These are phyloP conservation scores for Phymanthus crucifer DNA, from an alignment of 92 coral and sea anemone genomes.

Conservation along the genomic window DNA sequence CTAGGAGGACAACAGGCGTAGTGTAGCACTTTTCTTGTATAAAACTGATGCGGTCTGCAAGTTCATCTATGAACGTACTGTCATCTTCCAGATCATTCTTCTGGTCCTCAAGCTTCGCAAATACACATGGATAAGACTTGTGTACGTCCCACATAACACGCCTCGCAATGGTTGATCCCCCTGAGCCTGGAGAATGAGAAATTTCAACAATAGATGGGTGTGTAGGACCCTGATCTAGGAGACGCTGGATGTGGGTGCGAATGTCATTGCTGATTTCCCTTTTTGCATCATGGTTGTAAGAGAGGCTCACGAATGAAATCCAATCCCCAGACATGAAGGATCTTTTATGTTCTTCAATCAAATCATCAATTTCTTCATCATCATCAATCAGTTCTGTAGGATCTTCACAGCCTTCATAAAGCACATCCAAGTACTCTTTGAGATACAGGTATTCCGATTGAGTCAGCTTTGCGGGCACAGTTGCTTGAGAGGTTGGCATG, in stretches of 20 bases:
- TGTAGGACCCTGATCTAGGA: conserved; percentile 55
- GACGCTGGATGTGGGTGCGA: conserved; percentile 69
- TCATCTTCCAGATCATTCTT: conserved; percentile 70
- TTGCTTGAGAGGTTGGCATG: conserved; percentile 79
- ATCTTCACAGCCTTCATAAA: conserved; percentile 73
- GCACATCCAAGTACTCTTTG: conserved; percentile 66
- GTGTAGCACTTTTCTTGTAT: conserved; percentile 71
- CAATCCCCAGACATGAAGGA: conserved; percentile 79
- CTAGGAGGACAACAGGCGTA: conserved; percentile 69
- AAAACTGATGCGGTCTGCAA: conserved; percentile 60
- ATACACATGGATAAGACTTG: conserved; percentile 74
- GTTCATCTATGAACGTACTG: conserved; percentile 38
- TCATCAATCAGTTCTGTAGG: conserved; percentile 20
- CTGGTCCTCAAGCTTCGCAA: conserved; percentile 50
- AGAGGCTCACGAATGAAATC: conserved; percentile 72
- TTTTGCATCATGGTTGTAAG: conserved; percentile 79
- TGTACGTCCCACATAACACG: conserved; percentile 93
- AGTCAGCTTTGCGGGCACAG: conserved; percentile 41
- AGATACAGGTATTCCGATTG: conserved; percentile 59
- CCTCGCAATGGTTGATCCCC: conserved; percentile 88
- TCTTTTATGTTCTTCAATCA: conserved; percentile 58
- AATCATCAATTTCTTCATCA: conserved; percentile 41
- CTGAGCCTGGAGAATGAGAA: conserved; percentile 82
- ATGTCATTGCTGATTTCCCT: conserved; percentile 63
- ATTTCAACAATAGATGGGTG: conserved; percentile 70